phyloP scores from a whole-genome alignment of 1,140 invertebrate species.

The Conus betulinus region DNA sequence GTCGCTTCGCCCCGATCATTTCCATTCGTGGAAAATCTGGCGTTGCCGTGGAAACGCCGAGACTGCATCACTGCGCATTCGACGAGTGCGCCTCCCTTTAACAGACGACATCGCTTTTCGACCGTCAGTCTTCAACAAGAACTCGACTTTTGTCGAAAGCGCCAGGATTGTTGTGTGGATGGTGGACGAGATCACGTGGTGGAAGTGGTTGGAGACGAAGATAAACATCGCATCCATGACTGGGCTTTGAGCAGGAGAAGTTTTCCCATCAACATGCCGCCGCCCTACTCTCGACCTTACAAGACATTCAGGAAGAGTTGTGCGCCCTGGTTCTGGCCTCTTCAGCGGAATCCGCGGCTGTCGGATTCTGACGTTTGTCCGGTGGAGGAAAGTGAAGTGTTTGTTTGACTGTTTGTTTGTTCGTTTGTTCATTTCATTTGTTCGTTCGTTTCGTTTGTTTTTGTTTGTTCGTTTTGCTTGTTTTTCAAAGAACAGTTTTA shows the following conservation, averaged over 20 bases:
- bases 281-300: slow-evolving; percentile 45
- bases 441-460: too few species aligned
- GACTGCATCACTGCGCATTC: not conserved
- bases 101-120: slow-evolving; percentile 38
- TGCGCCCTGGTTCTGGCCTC: slow-evolving; percentile 38
- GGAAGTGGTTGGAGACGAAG: not conserved
- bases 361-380: slow-evolving; percentile 35
- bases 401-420: too few species aligned
- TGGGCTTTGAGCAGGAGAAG: slow-evolving; percentile 38
- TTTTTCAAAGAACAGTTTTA: too few species aligned
- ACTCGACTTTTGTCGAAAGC: slow-evolving; percentile 5
- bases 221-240: not conserved
- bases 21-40: not conserved
- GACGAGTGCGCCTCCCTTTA: slow-evolving; percentile 19
- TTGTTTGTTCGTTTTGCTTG: too few species aligned
- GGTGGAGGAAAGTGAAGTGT: slow-evolving; percentile 42
- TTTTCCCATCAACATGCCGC: slow-evolving; percentile 22
- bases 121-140: slow-evolving; percentile 22
- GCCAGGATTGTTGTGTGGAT: slow-evolving; percentile 24
- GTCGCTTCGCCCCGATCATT: not conserved
- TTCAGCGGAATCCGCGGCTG: slow-evolving; percentile 11
- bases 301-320: slow-evolving; percentile 40
- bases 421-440: too few species aligned
- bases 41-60: not conserved
- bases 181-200: slow-evolving; percentile 7